These are phyloP conservation scores for Herpailurus yagouaroundi DNA, from an alignment of 2,113 vertebrate species.

Conservation along the genomic window DNA sequence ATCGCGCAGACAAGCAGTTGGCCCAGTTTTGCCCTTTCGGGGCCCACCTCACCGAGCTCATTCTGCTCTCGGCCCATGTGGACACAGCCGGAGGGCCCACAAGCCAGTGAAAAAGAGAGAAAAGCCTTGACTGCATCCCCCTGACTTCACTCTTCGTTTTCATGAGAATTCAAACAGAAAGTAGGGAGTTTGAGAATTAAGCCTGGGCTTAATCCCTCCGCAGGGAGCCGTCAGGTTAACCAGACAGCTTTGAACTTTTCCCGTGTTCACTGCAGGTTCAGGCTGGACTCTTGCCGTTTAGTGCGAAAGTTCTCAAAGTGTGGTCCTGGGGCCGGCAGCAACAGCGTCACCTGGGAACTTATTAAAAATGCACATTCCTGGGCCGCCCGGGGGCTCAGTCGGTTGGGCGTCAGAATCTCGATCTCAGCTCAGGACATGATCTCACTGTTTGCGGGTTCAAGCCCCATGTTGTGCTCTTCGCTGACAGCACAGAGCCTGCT, in stretches of 20 bases:
- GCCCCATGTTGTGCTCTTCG: no score
- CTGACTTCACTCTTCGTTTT: neutral
- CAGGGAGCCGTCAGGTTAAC: neutral
- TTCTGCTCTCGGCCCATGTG: neutral
- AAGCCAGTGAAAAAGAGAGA: neutral
- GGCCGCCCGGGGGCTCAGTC: no score
- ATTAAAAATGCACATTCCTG: neutral
- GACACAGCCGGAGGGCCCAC: no score
- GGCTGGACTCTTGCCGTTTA: accelerated
- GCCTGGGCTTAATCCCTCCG: neutral
- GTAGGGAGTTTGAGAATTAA: neutral
- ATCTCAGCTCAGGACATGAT: no score
- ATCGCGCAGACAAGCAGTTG: neutral
- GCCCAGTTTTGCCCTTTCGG: neutral
- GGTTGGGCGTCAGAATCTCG: no score
- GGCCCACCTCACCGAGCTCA: neutral
- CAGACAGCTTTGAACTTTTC: neutral
- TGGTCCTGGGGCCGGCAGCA: neutral
- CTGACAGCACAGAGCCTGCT: no score
- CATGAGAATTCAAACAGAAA: neutral
- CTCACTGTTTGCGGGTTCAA: no score
- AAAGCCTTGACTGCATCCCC: neutral
- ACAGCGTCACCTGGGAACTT: neutral
- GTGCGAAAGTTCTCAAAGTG: neutral
- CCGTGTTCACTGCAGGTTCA: neutral